phyloP scores from a whole-genome alignment of 2,113 vertebrate species.

The Oenanthe melanoleuca region DNA sequence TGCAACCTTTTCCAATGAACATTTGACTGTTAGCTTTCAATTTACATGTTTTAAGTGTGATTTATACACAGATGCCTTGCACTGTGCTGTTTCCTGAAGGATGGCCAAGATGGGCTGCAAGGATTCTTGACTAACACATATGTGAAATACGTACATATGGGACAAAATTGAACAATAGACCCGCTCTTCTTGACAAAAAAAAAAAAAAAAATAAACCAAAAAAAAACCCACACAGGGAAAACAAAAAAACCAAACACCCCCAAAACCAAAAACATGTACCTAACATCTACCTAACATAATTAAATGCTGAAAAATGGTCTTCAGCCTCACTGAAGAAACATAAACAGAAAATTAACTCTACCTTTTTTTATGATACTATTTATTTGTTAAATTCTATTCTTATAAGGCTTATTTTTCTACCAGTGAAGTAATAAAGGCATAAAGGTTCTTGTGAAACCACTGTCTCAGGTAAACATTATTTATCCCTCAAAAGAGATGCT shows the following conservation, averaged over 20 bases:
- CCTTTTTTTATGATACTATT: neutral
- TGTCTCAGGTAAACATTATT: slow-evolving; percentile 53
- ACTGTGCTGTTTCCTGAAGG: neutral
- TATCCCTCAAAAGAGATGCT: slow-evolving; percentile 42
- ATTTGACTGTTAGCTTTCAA: neutral
- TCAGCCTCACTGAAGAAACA: neutral
- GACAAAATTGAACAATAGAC: neutral
- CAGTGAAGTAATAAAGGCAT: neutral
- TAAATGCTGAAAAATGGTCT: neutral
- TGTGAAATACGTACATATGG: neutral
- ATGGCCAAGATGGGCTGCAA: neutral
- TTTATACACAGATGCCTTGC: neutral
- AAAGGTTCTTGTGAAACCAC: slow-evolving; percentile 1
- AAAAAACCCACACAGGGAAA: too few species aligned
- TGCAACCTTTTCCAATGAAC: neutral
- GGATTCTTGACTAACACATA: neutral
- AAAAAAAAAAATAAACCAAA: too few species aligned
- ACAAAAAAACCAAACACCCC: too few species aligned
- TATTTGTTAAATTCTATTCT: neutral
- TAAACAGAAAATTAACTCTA: neutral
- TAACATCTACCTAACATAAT: neutral
- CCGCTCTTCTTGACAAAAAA: neutral
- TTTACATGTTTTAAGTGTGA: neutral
- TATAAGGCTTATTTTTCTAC: neutral
- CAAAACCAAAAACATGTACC: neutral